Base-by-base conservation (phyloP, 2,797 vertebrate genomes). In the Aldrovandia affinis region DNA sequence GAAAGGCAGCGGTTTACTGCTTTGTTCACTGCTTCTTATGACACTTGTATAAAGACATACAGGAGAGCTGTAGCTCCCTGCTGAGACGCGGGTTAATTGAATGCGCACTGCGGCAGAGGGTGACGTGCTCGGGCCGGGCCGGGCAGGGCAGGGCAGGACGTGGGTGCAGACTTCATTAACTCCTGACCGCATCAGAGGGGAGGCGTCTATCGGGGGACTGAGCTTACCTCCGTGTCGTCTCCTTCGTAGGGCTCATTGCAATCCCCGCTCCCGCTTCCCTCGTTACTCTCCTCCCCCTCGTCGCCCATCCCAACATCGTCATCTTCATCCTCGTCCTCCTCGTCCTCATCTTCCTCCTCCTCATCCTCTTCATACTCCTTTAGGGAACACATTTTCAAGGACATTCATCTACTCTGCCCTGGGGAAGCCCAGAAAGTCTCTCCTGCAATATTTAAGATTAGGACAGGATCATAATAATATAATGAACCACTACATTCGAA, bases 211-310 rank as follows among this genome's bases (percentile, higher is more conserved):
- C 33, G 1, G 1, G 42, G 47, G 28, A 28, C 2, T 0, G 18
- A 85, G 73, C 90, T 83, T 87, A 98, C 98, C 96, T 99, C 97
- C 10, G 96, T 91, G 82, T 98, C 97, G 0, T 98, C 97, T 79
- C 95, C 97, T 90, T 98, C 97, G 6, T 98, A 99, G 0, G 94
- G 96, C 79, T 99, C 97, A 22, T 97, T 97, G n/a, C 95, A 97
- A 28, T 98, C 97, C 57, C 96, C 96, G 65, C 98, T 98, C 5
- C 95, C 96, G 15, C 95, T 96, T 73, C 96, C 98, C 80, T 98
- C 97, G 0, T 98, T 98, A 80, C 97, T 99, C 63, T 99, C 98
- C 44, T 99, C 98, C 47, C 96, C 98, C 89, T 97, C 98, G 18
- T 97, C 97, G 59, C 95, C 97, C 94, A 98, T 98, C 2, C 96